phyloP scores from a whole-genome alignment of 2,888 invertebrate genomes.

The Heliconius ismenius region DNA sequence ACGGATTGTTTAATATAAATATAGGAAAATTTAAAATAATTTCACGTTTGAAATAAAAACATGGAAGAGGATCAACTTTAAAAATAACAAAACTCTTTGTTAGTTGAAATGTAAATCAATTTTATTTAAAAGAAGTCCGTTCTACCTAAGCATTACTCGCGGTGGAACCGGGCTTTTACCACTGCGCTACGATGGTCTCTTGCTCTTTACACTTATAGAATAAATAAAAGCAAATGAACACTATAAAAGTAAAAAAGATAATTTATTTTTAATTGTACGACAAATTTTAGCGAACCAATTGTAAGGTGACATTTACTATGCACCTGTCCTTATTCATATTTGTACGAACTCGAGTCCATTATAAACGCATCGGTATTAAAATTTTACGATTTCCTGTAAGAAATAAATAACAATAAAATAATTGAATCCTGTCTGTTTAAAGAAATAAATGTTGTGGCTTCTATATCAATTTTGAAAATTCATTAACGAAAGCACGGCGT shows the following conservation, averaged over 20 bases:
- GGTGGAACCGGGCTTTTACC: no score
- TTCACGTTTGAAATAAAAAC: no score
- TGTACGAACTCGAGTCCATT: background rate
- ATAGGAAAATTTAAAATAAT: background rate
- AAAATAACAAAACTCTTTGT: no score
- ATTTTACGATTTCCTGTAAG: background rate
- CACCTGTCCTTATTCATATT: conserved; percentile 10
- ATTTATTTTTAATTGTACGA: conserved; percentile 1
- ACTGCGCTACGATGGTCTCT: background rate
- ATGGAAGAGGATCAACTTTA: no score
- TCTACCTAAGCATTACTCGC: no score
- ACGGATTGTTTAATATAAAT: background rate
- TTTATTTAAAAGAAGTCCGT: no score
- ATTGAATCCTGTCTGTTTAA: background rate
- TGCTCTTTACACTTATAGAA: background rate
- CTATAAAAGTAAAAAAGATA: background rate
- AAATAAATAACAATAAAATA: background rate
- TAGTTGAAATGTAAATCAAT: no score
- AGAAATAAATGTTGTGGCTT: background rate
- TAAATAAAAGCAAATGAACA: background rate
- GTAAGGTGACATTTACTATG: conserved; percentile 1
- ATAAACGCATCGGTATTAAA: background rate
- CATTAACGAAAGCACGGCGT: background rate
- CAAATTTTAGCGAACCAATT: conserved; percentile 3
- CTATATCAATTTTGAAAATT: background rate